phyloP scores from a whole-genome alignment of 2,113 vertebrate genomes.

The Danionella cerebrum region DNA sequence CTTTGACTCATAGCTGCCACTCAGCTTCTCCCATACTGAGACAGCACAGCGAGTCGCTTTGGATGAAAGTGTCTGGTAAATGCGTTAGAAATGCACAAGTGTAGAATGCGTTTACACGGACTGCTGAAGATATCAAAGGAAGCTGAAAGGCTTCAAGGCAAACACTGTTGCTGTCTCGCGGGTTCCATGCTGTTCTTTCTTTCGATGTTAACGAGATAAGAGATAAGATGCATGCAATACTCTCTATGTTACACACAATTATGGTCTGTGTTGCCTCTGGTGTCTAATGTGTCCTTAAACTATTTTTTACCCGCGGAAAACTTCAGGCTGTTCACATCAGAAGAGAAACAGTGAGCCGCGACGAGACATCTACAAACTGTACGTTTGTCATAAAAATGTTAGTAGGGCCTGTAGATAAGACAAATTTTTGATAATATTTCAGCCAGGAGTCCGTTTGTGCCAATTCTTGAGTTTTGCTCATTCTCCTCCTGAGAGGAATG shows the following conservation, averaged over 20 bases:
- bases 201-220: neutral
- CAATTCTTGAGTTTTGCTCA: no score
- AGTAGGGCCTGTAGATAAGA: conserved; percentile 7
- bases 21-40: neutral
- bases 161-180: neutral
- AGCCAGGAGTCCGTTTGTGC: no score
- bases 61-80: neutral
- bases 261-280: neutral
- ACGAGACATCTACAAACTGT: neutral
- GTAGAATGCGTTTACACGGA: neutral
- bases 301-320: conserved; percentile 10
- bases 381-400: conserved; percentile 25
- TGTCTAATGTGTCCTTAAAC: neutral
- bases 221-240: neutral
- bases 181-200: neutral
- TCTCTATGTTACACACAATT: neutral
- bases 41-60: neutral
- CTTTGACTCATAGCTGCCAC: neutral
- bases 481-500: neutral
- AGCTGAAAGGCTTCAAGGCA: neutral
- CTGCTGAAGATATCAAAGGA: neutral
- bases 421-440: conserved; percentile 25
- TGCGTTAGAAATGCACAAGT: neutral
- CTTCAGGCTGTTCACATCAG: neutral
- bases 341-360: neutral